These are phyloP conservation scores for Sclerurus mexicanus DNA, from an alignment of 2,113 vertebrate species.

Conservation along the genomic window DNA sequence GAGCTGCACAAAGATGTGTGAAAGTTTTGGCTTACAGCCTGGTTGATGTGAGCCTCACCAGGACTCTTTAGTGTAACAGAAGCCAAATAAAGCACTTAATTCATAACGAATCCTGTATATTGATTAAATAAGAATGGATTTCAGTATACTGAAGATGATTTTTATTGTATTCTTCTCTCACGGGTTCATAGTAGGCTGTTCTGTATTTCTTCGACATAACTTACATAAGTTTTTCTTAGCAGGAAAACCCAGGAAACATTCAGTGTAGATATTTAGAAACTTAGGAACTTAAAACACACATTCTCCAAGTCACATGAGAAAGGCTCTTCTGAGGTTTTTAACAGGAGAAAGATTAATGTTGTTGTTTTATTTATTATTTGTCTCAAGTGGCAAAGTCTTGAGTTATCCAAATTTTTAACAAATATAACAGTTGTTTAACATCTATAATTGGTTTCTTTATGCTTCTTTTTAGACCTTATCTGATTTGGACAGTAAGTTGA, in stretches of 20 bases:
- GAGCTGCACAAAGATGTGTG: neutral
- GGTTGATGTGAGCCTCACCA: neutral
- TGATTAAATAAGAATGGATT: neutral
- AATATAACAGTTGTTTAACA: neutral
- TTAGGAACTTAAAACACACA: neutral
- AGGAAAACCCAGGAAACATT: neutral
- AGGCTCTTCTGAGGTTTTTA: neutral
- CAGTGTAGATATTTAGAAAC: neutral
- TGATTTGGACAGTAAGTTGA: conserved; percentile 81
- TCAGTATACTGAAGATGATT: neutral
- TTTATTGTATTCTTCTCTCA: neutral
- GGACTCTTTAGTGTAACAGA: neutral
- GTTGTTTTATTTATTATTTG: neutral
- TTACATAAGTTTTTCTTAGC: neutral
- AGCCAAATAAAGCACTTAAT: neutral
- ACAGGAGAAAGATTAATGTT: neutral
- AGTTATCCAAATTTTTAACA: neutral
- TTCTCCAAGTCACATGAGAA: neutral
- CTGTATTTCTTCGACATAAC: neutral
- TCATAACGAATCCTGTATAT: neutral
- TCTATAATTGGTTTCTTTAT: neutral
- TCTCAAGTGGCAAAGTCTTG: neutral
- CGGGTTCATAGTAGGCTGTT: neutral
- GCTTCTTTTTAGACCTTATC: conserved; percentile 81
- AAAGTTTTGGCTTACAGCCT: neutral